Percentiles rank a stretch among this genome's conserved stretches.
Conservation (phyloP, 2,888 invertebrate species). For the Chloroclysta siterata region DNA sequence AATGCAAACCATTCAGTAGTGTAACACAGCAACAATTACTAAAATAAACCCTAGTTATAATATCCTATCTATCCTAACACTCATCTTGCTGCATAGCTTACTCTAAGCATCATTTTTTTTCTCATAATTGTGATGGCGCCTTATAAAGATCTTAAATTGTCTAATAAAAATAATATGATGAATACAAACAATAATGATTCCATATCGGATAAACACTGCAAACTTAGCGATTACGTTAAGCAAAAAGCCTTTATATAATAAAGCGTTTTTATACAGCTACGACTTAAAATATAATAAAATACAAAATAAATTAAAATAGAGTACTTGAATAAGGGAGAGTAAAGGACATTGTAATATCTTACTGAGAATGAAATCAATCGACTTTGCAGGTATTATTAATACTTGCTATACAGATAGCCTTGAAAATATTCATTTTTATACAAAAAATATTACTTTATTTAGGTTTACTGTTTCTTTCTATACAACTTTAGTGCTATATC, state of each 20-base stretch:
- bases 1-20: slow-evolving; percentile 62
- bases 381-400: slow-evolving; percentile 47
- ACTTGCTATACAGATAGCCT: slow-evolving; percentile 46
- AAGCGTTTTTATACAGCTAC: slow-evolving; percentile 76
- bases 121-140: slow-evolving; percentile 77
- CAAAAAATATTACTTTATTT: slow-evolving; percentile 44
- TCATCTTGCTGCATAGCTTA: slow-evolving; percentile 63
- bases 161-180: slow-evolving; percentile 72
- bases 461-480: slow-evolving; percentile 38
- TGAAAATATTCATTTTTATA: slow-evolving; percentile 42
- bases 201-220: slow-evolving; percentile 64
- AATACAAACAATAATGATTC: slow-evolving; percentile 71
- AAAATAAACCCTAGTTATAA: slow-evolving; percentile 71
- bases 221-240: slow-evolving; percentile 70
- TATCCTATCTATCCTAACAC: slow-evolving; percentile 67
- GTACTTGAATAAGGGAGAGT: slow-evolving; percentile 45
- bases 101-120: slow-evolving; percentile 65
- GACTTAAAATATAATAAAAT: slow-evolving; percentile 62
- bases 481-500: slow-evolving; percentile 64
- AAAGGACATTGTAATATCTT: slow-evolving; percentile 58
- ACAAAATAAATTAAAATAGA: slow-evolving; percentile 72
- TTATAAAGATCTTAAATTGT: slow-evolving; percentile 72
- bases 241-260: slow-evolving; percentile 60
- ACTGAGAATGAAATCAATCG: slow-evolving; percentile 49
- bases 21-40: slow-evolving; percentile 75